Evolutionary conservation across 1,140 invertebrate genomes (phyloP).

Genomic region (Lepidurus arcticus): DNA sequence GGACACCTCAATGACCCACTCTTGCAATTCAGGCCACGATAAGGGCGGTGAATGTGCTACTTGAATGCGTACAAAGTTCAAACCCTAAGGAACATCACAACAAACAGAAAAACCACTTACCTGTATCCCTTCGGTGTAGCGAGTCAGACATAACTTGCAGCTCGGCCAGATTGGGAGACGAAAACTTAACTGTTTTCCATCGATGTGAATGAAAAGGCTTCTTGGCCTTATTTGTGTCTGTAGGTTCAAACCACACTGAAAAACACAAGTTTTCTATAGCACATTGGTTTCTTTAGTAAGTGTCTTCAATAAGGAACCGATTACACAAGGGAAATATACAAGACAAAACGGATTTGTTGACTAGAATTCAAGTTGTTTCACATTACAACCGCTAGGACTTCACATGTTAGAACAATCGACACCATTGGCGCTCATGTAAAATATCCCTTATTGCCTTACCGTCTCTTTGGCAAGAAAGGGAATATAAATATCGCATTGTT

Average conservation of each 20-base stretch:
- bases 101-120: neutral
- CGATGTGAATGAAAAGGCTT: slow-evolving; percentile 51
- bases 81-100: neutral
- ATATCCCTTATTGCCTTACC: neutral
- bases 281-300: neutral
- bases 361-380: too few relatives aligned
- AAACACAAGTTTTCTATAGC: slow-evolving; percentile 37
- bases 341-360: too few relatives aligned
- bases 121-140: slow-evolving; percentile 10
- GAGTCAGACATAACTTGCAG: slow-evolving; percentile 45
- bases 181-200: slow-evolving; percentile 48
- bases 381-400: too few relatives aligned
- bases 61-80: neutral
- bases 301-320: too few relatives aligned
- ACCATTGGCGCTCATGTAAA: neutral
- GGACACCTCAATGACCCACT: slow-evolving; percentile 38
- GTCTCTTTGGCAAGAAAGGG: neutral
- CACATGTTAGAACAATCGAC: neutral
- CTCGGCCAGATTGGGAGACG: slow-evolving; percentile 68
- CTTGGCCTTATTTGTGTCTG: slow-evolving; percentile 54
- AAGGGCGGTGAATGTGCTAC: neutral
- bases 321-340: too few relatives aligned
- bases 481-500: neutral
- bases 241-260: slow-evolving; percentile 64
- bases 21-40: slow-evolving; percentile 32